phyloP scores from a whole-genome alignment of 1,140 invertebrate species.

The Eurytemora carolleeae region DNA sequence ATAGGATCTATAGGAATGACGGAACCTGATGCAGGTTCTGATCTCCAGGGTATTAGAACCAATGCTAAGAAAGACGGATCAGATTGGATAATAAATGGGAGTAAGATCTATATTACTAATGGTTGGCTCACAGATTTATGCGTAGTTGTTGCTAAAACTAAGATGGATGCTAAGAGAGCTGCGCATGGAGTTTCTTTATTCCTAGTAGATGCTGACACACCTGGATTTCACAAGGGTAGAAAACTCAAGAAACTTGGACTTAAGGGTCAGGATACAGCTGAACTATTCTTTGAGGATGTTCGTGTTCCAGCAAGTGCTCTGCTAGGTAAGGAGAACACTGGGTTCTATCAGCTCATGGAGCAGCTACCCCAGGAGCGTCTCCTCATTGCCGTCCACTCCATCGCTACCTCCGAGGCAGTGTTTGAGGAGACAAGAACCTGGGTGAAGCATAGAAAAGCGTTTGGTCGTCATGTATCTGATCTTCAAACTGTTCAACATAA shows the following conservation, averaged over 20 bases:
- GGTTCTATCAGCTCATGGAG: slow-evolving; percentile 32
- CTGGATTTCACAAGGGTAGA: slow-evolving; percentile 29
- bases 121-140: slow-evolving; percentile 29
- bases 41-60: slow-evolving; percentile 30
- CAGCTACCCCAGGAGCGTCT: slow-evolving; percentile 32
- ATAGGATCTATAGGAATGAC: slow-evolving; percentile 16
- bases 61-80: slow-evolving; percentile 28
- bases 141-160: slow-evolving; percentile 30
- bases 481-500: slow-evolving; percentile 31
- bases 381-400: slow-evolving; percentile 25
- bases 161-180: slow-evolving; percentile 26
- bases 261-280: slow-evolving; percentile 32
- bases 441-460: slow-evolving; percentile 29
- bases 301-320: slow-evolving; percentile 27
- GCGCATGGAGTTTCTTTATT: slow-evolving; percentile 32
- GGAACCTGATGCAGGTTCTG: slow-evolving; percentile 20
- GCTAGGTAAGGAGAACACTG: slow-evolving; percentile 29
- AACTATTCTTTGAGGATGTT: slow-evolving; percentile 33
- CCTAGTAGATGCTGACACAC: slow-evolving; percentile 29
- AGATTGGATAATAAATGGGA: slow-evolving; percentile 32
- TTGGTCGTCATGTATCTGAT: slow-evolving; percentile 28
- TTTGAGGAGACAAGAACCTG: slow-evolving; percentile 31
- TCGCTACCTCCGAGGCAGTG: slow-evolving; percentile 28
- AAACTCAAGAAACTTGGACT: slow-evolving; percentile 31
- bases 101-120: slow-evolving; percentile 32